Evolutionary conservation across 2,113 vertebrate species (phyloP), one percentile per base, ranked within the genome.

Genomic region (Gymnocephalus cernua): DNA sequence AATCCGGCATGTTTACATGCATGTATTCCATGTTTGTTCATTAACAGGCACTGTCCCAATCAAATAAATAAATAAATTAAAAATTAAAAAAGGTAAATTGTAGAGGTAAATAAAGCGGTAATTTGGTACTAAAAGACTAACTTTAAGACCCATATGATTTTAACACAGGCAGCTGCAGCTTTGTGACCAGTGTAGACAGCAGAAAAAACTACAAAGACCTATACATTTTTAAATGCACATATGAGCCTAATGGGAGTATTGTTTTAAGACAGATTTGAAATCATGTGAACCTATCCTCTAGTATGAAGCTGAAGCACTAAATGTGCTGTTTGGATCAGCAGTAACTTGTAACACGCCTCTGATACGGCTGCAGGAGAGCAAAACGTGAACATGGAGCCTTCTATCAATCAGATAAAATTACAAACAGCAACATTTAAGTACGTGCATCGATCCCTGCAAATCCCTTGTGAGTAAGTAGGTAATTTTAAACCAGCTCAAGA

Each of bases 401-500:
- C 27, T 27, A 53, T 82, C 41, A 41, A 63, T 48, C 35, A 48
- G 23, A 61, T 50, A 23, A n/a, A 70, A 64, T 65, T 73, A 73
- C 45, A 84, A 69, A 79, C 57, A 63, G n/a, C 23, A 32, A 77
- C 23, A 69, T 47, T 72, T 76, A 66, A 68, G 38, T 32, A 63
- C 15, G 10, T 41, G 19, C 16, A 58, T 47, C 1, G 29, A 56
- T 73, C 51, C 29, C 48, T 61, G 44, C 21, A 38, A 64, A 47
- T 70, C 70, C 41, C 84, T 25, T 18, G 65, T 48, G 57, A 64
- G 16, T 4, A 27, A 13, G 45, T 5, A 2, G 2, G 25, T 50
- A 0, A 56, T 44, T 68, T 63, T 44, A 50, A 83, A 48, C 41
- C 38, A 44, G 23, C 19, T 48, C 25, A 50, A 67, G 41, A 50